Base-by-base conservation (phyloP, 2,888 invertebrate genomes). In the Pyrochroa serraticornis region DNA sequence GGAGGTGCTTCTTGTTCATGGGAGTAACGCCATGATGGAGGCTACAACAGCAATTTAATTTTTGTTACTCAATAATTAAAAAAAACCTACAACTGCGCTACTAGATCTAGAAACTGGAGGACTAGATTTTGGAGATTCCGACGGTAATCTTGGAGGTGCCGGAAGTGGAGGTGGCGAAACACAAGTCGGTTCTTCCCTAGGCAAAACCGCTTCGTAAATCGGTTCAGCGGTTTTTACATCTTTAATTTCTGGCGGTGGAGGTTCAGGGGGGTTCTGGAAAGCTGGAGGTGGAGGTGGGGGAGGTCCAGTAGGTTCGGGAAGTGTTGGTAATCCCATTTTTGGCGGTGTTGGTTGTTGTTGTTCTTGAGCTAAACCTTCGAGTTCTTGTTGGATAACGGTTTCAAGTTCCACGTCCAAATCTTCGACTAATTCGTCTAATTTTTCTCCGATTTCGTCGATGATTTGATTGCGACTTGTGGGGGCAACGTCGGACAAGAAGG, bases 161-260 rank as follows among this genome's bases (percentile, higher is more conserved):
- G 80, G 80, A 14, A 81, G 69, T 1, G 82, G 82, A 14, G 82
- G 82, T 2, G 82, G 72, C 56, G 82, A 77, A 30, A 77, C 77
- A 53, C 75, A 75, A 10, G 73, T 76, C 7, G 75, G 68, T 33
- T 86, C 86, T 38, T 86, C 88, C 5, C 91, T 81, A 1, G 91
- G 91, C 63, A 91, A 83, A 5, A 93, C 91, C 0, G 92, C 87
- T 75, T 94, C 93, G 75, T 94, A 94, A 65, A 94, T 94, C 0
- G 93, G 93, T 77, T 91, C 89, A 58, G 85, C 84, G 55, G 66
- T 61, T 43, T 65, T 64, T 41, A 60, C 62, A 43, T 57, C 67
- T 35, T 71, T 72, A 35, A 50, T 46, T 33, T 58, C 60, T 12
- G 61, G 56, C 35, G 53, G 70, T 31, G 61, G 62, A 46, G 59